Evolutionary conservation across 2,113 vertebrate species (phyloP), one percentile per base, ranked within the genome.

Genomic region (Rallus limicola): DNA sequence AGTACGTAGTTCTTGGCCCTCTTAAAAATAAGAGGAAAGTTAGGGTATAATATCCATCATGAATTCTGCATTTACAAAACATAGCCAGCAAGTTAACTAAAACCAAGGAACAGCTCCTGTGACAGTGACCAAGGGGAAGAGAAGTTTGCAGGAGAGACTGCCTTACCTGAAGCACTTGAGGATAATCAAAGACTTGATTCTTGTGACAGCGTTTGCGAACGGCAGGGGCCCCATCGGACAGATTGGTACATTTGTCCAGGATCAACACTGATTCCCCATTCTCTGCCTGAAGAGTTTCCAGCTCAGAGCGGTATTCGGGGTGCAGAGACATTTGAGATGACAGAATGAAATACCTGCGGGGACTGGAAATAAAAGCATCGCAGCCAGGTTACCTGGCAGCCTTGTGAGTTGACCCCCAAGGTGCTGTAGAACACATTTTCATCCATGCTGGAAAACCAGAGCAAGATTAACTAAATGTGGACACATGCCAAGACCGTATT

Each of bases 121-220:
- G 29, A 58, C 7, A 50, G 36, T n/a, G 31, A 25, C 38, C 0
- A 5, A 38, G 29, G 19, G 7, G 19, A 62, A 87, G 24, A 34
- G 40, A 38, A 63, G 69, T 26, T 7, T 88, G 69, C 31, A 88
- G 80, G 16, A 44, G 9, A 88, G 9, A 13, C 2, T 58, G 26
- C 55, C 97, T 92, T 92, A 99, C 99, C 99, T 99, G 99, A 48
- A 99, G 98, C 81, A 99, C 98, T 31, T 99, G 99, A 21, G 99
- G 99, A 95, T 99, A 99, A 95, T 99, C 99, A n/a, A 98, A 99
- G 88, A 98, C 97, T 93, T 99, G 98, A 55, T 98, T 98, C 94
- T 98, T 98, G 95, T 98, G 98, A 94, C 99, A 99, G 69, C 99
- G 99, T 68, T 99, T 99, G 33, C 98, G 97, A 50, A 97, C 88